A percentile compares a stretch with the other conserved stretches of the same genome.
phyloP scores from a whole-genome alignment of 2,888 invertebrate genomes.

The Microchrysa polita region DNA sequence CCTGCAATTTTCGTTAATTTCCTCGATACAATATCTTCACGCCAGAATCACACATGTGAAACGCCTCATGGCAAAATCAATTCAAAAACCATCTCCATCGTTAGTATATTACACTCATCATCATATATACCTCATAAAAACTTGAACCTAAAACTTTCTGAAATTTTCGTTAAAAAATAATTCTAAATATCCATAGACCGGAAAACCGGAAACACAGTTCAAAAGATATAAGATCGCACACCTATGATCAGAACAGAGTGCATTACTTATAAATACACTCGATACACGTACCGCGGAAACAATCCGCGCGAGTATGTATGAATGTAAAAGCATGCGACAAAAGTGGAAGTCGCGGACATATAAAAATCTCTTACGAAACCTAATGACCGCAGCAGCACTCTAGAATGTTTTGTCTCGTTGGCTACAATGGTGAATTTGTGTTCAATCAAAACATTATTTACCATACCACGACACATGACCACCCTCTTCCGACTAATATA shows the following conservation, averaged over 20 bases:
- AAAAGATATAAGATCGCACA: constrained; percentile 44
- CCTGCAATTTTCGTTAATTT: constrained; percentile 38
- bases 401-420: not conserved
- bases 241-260: constrained; percentile 33
- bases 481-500: constrained; percentile 24
- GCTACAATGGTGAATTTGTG: not conserved
- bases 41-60: not conserved
- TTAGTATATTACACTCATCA: too few species aligned
- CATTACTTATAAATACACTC: not conserved
- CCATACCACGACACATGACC: not conserved
- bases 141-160: too few species aligned
- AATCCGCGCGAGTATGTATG: constrained; percentile 11
- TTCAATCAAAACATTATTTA: not conserved
- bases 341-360: constrained; percentile 11
- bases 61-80: constrained; percentile 28
- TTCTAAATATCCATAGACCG: not conserved
- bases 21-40: constrained; percentile 20
- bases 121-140: too few species aligned
- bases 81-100: too few species aligned
- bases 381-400: too few species aligned
- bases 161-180: constrained; percentile 38
- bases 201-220: constrained; percentile 44
- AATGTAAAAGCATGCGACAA: not conserved
- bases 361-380: constrained; percentile 32
- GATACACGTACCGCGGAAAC: not conserved